Base-by-base conservation (phyloP, 2,888 invertebrate species). In the Rhyacophila evoluta region DNA sequence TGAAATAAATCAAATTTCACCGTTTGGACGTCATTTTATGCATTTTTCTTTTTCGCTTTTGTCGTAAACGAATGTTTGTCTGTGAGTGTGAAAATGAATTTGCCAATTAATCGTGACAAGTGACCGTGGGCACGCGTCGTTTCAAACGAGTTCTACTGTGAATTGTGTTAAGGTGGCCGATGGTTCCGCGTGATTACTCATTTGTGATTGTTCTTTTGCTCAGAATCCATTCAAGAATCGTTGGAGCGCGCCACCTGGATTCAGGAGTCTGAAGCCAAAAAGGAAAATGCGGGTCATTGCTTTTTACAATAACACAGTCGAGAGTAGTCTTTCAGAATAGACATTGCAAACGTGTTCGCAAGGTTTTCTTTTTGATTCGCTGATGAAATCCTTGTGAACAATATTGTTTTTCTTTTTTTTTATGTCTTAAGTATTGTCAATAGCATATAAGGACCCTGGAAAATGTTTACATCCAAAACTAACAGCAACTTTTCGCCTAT, bases 251-350 rank as follows among this genome's bases (percentile, higher is more conserved):
- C 55, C 55, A 55, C 55, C 55, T 55, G 55, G 55, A 55, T 55
- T 55, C 55, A 55, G 55, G 55, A 55, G 55, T 55, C 55, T 19
- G 55, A 55, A 55, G 55, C 55, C 55, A 55, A 55, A 55, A 55
- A 55, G 55, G 55, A 55, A 19, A 25, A 55, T 19, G 19, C 15
- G 25, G 55, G 55, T 55, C 55, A 55, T 55, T 55, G 25, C 55
- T 55, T 55, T 55, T 55, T 25, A 55, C 55, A 55, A 55, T 55
- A 55, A 55, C 55, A 25, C 15, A 38, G 1, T 19, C 5, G 19
- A 19, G 19, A 55, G 55, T 55, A 55, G 55, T 19, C 55, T 55
- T 55, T 55, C 6, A 8, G 15, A 25, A 55, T 33, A 33, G 29
- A 33, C 29, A 33, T 2, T 33, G n/a, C n/a, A n/a, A 55, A 55